Base-by-base conservation (phyloP, 2,113 vertebrate species). In the Mesembrinibis cayennensis region DNA sequence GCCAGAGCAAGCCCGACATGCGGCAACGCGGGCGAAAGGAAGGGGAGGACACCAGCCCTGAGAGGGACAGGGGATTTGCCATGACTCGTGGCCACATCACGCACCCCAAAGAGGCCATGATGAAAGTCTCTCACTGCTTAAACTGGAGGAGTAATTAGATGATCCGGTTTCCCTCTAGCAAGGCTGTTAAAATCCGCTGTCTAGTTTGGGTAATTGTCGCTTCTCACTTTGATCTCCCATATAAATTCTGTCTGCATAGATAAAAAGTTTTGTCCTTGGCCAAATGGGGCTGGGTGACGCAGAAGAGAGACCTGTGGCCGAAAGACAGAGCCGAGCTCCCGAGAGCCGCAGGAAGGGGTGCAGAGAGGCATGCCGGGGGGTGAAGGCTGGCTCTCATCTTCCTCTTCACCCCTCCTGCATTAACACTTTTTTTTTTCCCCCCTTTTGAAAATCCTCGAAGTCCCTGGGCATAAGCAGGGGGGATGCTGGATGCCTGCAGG, bases 61-160 rank as follows among this genome's bases (percentile, higher is more conserved):
- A 53, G 47, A 58, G 47, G 42, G 23, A 63, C 4, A 2, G 40
- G 73, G 36, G 62, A 69, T 38, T 82, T 55, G 8, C 30, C 0
- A 3, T 96, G 95, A 96, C 16, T 96, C 96, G 96, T 1, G 11
- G 42, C 50, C 44, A 58, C 0, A 0, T 89, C 87, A 94, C 2
- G 1, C 79, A 50, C 32, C 49, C 45, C 45, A 13, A 52, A 40
- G 67, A 67, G 71, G 80, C n/a, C 42, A 38, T 91, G 89, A 96
- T 93, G 89, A 96, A 96, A 94, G 91, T 50, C 50, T 66, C 55
- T 73, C 55, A 5, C 84, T 94, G 77, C 83, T 87, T 63, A 89
- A 95, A 89, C 38, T 22, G 42, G 66, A 53, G 53, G 63, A 12
- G 47, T 87, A 95, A 96, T 96, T 96, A 96, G 59, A 87, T 70